These are phyloP conservation scores for Willowsia nigromaculata DNA, from an alignment of 2,888 invertebrate genomes.

Conservation along the genomic window DNA sequence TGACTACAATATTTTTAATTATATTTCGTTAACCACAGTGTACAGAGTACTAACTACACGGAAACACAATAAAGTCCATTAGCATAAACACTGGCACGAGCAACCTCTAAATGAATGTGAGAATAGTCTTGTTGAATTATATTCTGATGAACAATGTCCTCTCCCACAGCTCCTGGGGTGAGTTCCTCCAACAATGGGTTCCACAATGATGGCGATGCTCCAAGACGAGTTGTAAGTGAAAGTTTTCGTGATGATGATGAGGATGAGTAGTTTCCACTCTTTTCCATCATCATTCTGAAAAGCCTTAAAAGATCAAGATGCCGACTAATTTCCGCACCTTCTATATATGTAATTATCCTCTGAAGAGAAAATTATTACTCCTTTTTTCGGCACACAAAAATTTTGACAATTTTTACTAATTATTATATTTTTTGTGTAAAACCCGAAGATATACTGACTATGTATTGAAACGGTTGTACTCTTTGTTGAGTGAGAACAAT, in stretches of 20 bases:
- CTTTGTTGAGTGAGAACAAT: not conserved
- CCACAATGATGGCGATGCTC: conserved; percentile 18
- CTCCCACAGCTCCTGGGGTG: conserved; percentile 14
- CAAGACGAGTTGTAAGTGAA: not conserved
- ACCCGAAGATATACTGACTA: not conserved
- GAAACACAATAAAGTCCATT: not conserved
- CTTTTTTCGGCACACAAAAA: not conserved
- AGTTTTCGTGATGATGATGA: conserved; percentile 3
- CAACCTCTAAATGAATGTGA: not conserved
- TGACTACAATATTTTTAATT: too few relatives aligned
- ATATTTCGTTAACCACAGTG: too few relatives aligned
- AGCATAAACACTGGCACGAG: not conserved
- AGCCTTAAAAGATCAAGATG: not conserved
- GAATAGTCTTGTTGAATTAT: not conserved
- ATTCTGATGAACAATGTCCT: not conserved
- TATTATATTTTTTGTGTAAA: not conserved
- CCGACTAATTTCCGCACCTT: not conserved
- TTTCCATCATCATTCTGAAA: conserved; percentile 37
- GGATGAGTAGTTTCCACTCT: not conserved
- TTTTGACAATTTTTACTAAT: not conserved
- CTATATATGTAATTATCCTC: not conserved
- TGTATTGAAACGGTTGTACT: conserved; percentile 30
- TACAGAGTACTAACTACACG: too few relatives aligned
- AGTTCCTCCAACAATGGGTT: conserved; percentile 16
- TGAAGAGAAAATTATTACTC: not conserved